A percentile compares a stretch with the other conserved stretches of the same genome.
Conservation (phyloP, 2,888 invertebrate species). For the Caenorhabditis sp. region DNA sequence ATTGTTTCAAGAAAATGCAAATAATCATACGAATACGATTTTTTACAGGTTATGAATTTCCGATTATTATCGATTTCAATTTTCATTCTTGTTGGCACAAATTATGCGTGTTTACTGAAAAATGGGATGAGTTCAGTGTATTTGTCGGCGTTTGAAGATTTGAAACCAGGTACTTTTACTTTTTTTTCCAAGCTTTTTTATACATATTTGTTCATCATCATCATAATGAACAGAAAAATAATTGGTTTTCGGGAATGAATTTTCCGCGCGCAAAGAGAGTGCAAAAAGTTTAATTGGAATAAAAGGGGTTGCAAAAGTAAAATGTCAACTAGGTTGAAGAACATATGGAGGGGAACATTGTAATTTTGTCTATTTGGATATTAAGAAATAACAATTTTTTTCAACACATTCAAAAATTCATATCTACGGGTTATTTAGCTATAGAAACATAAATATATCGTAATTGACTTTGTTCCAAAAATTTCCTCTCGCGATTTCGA, state of each 20-base stretch:
- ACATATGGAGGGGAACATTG: not conserved
- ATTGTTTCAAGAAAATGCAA: too few species aligned
- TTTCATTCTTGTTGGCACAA: not conserved
- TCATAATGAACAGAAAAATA: not conserved
- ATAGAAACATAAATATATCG: not conserved
- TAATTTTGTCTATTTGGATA: too few species aligned
- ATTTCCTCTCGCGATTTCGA: too few species aligned
- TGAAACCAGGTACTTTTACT: conserved; percentile 39
- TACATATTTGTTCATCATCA: too few species aligned
- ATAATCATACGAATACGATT: too few species aligned
- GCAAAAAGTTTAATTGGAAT: conserved; percentile 1
- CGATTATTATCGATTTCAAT: not conserved
- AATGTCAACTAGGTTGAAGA: not conserved
- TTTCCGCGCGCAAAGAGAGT: not conserved
- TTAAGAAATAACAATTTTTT: too few species aligned
- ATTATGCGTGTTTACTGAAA: conserved; percentile 54
- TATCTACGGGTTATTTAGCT: too few species aligned
- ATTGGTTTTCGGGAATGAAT: not conserved
- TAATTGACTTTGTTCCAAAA: not conserved
- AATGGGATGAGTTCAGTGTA: conserved; percentile 64
- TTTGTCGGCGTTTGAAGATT: conserved; percentile 60
- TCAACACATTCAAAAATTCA: too few species aligned
- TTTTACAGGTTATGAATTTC: not conserved
- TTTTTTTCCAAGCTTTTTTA: not conserved
- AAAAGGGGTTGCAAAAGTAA: not conserved